Percentiles rank a stretch among this genome's conserved stretches.
Evolutionary conservation across 2,113 vertebrate genomes (phyloP).

Genomic region (Gasterosteus aculeatus): DNA sequence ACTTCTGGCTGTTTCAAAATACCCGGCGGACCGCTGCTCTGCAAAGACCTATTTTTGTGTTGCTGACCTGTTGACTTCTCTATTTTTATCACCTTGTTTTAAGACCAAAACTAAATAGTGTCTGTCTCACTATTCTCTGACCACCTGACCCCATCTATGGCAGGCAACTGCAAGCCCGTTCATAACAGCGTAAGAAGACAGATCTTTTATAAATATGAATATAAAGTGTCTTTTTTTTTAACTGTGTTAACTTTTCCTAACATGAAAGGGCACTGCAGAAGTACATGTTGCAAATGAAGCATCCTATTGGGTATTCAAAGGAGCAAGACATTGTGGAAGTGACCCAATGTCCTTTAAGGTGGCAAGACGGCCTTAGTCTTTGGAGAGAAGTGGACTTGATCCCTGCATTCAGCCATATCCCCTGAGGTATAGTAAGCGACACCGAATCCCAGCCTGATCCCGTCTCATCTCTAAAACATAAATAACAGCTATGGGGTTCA

Average conservation of each 20-base stretch:
- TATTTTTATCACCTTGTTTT: slow-evolving; percentile 29
- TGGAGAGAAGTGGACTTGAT: slow-evolving; percentile 6
- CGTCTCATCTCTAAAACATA: not conserved
- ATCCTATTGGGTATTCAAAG: not conserved
- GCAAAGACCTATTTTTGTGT: slow-evolving; percentile 24
- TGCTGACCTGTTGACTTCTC: slow-evolving; percentile 38
- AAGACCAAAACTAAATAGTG: not conserved
- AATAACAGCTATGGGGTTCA: not conserved
- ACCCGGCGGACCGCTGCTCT: slow-evolving; percentile 4
- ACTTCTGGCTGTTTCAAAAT: slow-evolving; percentile 4
- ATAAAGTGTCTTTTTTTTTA: not conserved
- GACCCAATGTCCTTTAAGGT: slow-evolving; percentile 5
- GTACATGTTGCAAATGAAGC: not conserved
- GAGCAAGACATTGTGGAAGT: not conserved
- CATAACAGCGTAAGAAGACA: not conserved
- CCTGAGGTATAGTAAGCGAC: slow-evolving; percentile 19
- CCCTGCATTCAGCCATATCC: not conserved
- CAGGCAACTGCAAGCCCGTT: not conserved
- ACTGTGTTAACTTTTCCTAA: not conserved
- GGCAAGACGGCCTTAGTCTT: slow-evolving; percentile 12
- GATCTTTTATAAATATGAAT: not conserved
- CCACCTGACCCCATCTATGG: not conserved
- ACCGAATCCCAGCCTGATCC: not conserved
- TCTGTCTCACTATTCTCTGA: not conserved
- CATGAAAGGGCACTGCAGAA: not conserved